These are phyloP conservation scores for Propithecus perrieri DNA, from an alignment of 2,797 vertebrate species.

Conservation along the genomic window DNA sequence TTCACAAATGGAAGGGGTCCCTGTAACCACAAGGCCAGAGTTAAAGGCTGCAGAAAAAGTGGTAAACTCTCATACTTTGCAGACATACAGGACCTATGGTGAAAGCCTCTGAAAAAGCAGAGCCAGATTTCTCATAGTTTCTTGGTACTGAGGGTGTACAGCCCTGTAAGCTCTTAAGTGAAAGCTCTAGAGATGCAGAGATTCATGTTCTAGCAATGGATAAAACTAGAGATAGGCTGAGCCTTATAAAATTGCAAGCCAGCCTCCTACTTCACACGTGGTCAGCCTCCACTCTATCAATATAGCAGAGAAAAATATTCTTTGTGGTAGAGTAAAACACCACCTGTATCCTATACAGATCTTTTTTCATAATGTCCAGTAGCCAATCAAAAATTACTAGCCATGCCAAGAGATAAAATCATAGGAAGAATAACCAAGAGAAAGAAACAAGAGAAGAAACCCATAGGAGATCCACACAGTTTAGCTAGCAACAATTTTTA, in stretches of 20 bases:
- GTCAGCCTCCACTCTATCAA: background rate
- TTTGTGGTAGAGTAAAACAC: background rate
- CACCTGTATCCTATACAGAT: background rate
- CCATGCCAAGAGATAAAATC: background rate
- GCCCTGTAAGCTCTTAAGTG: background rate
- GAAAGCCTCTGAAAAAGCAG: background rate
- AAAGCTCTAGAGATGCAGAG: background rate
- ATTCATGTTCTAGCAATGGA: too few relatives aligned
- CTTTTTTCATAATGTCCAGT: background rate
- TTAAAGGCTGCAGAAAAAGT: background rate
- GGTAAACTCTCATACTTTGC: background rate
- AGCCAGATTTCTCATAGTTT: background rate
- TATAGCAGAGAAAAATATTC: background rate
- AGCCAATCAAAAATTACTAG: background rate
- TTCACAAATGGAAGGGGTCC: background rate
- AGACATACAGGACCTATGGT: background rate
- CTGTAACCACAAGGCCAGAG: background rate
- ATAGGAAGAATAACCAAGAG: background rate
- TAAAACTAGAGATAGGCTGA: background rate
- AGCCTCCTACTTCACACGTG: background rate
- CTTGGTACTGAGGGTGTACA: background rate
- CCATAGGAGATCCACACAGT: background rate
- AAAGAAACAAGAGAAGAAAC: background rate
- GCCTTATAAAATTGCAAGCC: background rate
- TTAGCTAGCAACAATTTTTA: background rate